phyloP scores from a whole-genome alignment of 2,113 vertebrate genomes.

The Saguinus midas region DNA sequence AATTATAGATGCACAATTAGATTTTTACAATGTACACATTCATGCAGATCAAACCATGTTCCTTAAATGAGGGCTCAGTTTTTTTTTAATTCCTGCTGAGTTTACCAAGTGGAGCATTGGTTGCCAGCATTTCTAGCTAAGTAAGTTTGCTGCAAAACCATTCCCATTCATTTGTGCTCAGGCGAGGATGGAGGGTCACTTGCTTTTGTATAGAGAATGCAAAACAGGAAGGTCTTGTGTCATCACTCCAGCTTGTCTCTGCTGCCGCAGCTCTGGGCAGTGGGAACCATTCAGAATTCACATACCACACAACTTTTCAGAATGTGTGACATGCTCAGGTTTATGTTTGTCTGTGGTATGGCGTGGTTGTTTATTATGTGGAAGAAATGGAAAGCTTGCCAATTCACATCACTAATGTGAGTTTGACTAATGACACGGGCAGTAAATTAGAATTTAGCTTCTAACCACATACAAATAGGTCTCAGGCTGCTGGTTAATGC shows the following conservation, averaged over 20 bases:
- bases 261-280: accelerated
- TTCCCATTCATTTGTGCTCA: slow-evolving; percentile 13
- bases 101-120: neutral
- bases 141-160: neutral
- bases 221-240: neutral
- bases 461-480: slow-evolving; percentile 79
- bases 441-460: slow-evolving; percentile 73
- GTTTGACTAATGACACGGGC: slow-evolving; percentile 81
- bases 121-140: slow-evolving; percentile 52
- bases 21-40: slow-evolving; percentile 51
- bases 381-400: slow-evolving; percentile 76
- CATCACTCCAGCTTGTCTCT: neutral
- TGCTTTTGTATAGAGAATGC: neutral
- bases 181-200: neutral
- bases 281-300: neutral
- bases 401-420: slow-evolving; percentile 73
- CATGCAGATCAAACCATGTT: slow-evolving; percentile 52
- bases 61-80: slow-evolving; percentile 62
- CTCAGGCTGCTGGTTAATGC: slow-evolving; percentile 72
- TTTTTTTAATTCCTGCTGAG: slow-evolving; percentile 54
- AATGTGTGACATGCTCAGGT: slow-evolving; percentile 47
- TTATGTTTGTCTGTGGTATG: slow-evolving; percentile 31
- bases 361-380: slow-evolving; percentile 77
- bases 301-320: accelerated
- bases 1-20: slow-evolving; percentile 51